A percentile compares a stretch with the other conserved stretches of the same genome.
phyloP scores from a whole-genome alignment of 1,140 invertebrate species.

The Drosophila serrata region DNA sequence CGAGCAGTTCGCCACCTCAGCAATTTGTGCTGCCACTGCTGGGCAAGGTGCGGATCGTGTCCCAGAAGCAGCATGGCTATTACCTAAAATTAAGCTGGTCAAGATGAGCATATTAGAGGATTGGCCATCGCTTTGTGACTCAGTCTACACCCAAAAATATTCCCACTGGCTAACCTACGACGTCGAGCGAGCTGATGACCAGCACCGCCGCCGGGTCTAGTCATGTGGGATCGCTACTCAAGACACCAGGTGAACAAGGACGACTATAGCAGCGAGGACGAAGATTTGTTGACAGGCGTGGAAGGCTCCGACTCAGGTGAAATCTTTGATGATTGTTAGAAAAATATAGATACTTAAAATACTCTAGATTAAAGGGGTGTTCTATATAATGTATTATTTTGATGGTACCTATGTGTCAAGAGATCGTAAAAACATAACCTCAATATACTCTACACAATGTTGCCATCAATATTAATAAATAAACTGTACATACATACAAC shows the following conservation, averaged over 20 bases:
- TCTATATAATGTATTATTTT: no score
- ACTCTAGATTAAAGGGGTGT: not conserved
- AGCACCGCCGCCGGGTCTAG: not conserved
- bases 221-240: slow-evolving; percentile 33
- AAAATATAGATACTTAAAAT: not conserved
- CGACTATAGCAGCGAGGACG: not conserved
- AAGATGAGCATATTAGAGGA: slow-evolving; percentile 14
- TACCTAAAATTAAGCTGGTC: slow-evolving; percentile 52
- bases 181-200: slow-evolving; percentile 11
- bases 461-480: not conserved
- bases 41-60: slow-evolving; percentile 38
- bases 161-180: slow-evolving; percentile 59
- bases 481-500: not conserved
- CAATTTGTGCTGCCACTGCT: slow-evolving; percentile 58
- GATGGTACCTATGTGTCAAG: not conserved
- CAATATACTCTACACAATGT: not conserved
- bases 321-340: slow-evolving; percentile 17
- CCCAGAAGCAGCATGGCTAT: slow-evolving; percentile 51
- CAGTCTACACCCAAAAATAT: slow-evolving; percentile 33
- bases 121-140: slow-evolving; percentile 52
- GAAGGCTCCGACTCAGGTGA: not conserved
- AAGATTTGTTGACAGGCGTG: slow-evolving; percentile 1
- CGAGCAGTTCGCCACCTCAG: slow-evolving; percentile 32
- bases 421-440: not conserved
- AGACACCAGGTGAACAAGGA: not conserved